These are phyloP conservation scores for Oryzias javanicus DNA, from an alignment of 2,113 vertebrate species.

Conservation along the genomic window DNA sequence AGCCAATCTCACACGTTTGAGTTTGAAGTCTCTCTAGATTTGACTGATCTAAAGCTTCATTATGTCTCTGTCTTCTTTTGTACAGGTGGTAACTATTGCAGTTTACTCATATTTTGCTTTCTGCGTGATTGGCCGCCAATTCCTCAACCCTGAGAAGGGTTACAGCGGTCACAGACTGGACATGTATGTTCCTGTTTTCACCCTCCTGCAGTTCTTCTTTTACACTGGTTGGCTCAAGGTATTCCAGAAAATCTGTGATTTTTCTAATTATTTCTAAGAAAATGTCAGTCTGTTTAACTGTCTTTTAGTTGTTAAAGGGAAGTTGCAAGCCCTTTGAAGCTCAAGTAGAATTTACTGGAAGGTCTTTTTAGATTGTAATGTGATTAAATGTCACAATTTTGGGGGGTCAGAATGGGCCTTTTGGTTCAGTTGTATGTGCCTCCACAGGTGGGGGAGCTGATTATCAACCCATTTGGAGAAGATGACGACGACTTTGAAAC, in stretches of 20 bases:
- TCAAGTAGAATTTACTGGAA: too few species aligned
- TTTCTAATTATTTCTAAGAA: too few species aligned
- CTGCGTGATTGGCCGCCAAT: slow-evolving; percentile 85
- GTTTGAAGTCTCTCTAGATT: too few species aligned
- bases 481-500: slow-evolving; percentile 92
- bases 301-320: too few species aligned
- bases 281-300: too few species aligned
- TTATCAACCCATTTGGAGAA: slow-evolving; percentile 91
- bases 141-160: slow-evolving; percentile 77
- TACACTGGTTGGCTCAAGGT: slow-evolving; percentile 91
- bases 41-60: too few species aligned
- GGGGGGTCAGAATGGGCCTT: background rate
- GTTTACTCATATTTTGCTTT: slow-evolving; percentile 88
- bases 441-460: slow-evolving; percentile 85
- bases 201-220: slow-evolving; percentile 91
- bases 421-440: background rate
- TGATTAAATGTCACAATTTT: too few species aligned
- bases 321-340: too few species aligned
- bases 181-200: slow-evolving; percentile 85
- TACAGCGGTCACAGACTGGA: slow-evolving; percentile 74
- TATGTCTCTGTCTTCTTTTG: background rate
- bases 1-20: too few species aligned
- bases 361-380: too few species aligned
- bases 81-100: slow-evolving; percentile 86
- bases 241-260: background rate